These are phyloP conservation scores for Drosophila chauvacae DNA, from an alignment of 1,140 invertebrate species.

Conservation along the genomic window DNA sequence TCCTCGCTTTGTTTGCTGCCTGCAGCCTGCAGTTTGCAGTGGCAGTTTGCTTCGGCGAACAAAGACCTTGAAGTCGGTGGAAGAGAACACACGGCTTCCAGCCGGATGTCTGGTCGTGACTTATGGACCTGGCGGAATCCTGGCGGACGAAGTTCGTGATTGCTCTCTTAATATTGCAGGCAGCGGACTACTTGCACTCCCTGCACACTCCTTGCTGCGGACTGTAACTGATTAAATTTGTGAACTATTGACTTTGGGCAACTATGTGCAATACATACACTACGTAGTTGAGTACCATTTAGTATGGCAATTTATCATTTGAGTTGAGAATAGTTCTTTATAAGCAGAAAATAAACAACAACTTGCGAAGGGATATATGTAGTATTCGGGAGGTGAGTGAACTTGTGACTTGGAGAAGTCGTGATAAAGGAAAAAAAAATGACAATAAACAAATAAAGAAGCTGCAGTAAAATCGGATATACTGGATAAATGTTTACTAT, in stretches of 20 bases:
- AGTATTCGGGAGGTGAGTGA: background rate
- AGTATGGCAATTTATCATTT: constrained; percentile 13
- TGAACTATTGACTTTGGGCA: constrained; percentile 20
- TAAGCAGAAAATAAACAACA: background rate
- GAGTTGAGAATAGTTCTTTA: background rate
- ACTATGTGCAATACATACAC: constrained; percentile 5
- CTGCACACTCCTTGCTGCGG: background rate
- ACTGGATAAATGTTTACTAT: background rate
- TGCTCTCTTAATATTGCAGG: constrained; percentile 20
- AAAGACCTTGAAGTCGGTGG: constrained; percentile 48
- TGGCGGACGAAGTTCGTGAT: constrained; percentile 22
- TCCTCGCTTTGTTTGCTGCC: constrained; percentile 9
- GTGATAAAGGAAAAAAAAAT: background rate
- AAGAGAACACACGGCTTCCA: constrained; percentile 2
- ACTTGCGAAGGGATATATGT: background rate
- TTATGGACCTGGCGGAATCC: constrained; percentile 42
- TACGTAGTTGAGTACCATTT: constrained; percentile 12
- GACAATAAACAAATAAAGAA: background rate
- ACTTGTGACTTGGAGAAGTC: background rate
- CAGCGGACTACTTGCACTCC: background rate
- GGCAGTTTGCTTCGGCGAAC: constrained; percentile 7
- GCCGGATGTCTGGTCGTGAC: constrained; percentile 51
- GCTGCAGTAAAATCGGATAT: background rate
- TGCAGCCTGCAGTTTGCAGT: constrained; percentile 4
- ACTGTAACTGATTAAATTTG: constrained; percentile 23